phyloP scores from a whole-genome alignment of 2,113 vertebrate species.

The Entomyzon cyanotis region DNA sequence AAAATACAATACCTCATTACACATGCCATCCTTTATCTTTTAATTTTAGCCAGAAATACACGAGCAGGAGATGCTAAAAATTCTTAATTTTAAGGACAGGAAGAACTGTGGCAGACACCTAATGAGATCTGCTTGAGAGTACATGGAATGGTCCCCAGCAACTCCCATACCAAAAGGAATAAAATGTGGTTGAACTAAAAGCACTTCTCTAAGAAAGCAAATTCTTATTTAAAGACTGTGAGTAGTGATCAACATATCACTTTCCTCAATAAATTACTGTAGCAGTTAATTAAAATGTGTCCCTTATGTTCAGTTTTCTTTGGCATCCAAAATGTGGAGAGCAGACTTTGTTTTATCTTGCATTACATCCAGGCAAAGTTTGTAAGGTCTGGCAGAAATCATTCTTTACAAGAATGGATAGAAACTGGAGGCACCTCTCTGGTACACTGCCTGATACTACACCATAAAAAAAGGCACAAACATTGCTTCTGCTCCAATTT shows the following conservation, averaged over 20 bases:
- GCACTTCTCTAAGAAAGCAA: background rate
- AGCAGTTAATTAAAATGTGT: conserved; percentile 15
- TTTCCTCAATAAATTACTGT: conserved; percentile 10
- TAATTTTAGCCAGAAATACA: background rate
- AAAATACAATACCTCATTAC: background rate
- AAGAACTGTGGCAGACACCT: background rate
- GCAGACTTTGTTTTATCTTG: background rate
- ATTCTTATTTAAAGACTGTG: background rate
- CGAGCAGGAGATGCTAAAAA: background rate
- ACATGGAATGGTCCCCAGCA: background rate
- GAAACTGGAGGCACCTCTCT: background rate
- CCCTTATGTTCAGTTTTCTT: conserved; percentile 2
- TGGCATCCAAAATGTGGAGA: background rate
- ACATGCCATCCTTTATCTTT: background rate
- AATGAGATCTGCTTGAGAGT: background rate
- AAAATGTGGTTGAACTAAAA: background rate
- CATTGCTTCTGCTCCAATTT: background rate
- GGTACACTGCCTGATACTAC: background rate
- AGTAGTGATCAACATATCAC: background rate
- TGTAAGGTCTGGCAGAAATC: background rate
- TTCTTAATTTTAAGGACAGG: background rate
- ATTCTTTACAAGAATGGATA: background rate
- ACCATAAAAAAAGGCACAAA: background rate
- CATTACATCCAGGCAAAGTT: background rate
- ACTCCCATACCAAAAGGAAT: background rate